A percentile compares a stretch with the other conserved stretches of the same genome.
Conservation (phyloP, 2,888 invertebrate genomes). For the Conomelus anceps region DNA sequence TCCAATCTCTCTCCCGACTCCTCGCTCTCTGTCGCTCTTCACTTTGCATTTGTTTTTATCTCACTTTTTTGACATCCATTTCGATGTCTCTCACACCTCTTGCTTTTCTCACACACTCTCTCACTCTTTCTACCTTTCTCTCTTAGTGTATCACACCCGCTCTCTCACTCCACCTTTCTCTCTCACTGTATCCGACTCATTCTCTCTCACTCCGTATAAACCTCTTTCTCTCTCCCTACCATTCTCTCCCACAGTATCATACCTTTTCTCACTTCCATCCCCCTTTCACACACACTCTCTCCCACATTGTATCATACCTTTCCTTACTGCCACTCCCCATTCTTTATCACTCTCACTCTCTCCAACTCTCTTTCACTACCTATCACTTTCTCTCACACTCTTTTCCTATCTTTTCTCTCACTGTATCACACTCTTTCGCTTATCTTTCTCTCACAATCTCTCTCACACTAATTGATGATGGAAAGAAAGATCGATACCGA, state of each 20-base stretch:
- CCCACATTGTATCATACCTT: not conserved
- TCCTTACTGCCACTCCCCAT: not conserved
- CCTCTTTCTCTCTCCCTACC: no score
- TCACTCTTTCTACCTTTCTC: not conserved
- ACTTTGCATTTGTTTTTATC: not conserved
- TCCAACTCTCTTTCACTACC: not conserved
- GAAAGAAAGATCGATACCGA: not conserved
- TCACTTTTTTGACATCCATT: not conserved
- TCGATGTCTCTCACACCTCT: not conserved
- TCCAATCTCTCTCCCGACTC: not conserved
- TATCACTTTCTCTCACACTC: not conserved
- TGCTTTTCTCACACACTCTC: not conserved
- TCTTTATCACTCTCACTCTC: not conserved
- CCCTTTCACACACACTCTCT: not conserved
- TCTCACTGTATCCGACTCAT: not conserved
- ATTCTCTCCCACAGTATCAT: not conserved
- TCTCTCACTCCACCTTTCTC: not conserved
- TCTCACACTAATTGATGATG: not conserved
- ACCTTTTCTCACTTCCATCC: not conserved
- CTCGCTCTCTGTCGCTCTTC: not conserved
- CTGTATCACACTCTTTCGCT: not conserved
- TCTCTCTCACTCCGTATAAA: not conserved
- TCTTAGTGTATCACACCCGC: not conserved
- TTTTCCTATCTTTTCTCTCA: no score
- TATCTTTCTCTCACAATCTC: not conserved